A percentile compares a stretch with the other conserved stretches of the same genome.
Evolutionary conservation across 2,888 invertebrate species (phyloP).

Genomic region (Podabrus alpinus): DNA sequence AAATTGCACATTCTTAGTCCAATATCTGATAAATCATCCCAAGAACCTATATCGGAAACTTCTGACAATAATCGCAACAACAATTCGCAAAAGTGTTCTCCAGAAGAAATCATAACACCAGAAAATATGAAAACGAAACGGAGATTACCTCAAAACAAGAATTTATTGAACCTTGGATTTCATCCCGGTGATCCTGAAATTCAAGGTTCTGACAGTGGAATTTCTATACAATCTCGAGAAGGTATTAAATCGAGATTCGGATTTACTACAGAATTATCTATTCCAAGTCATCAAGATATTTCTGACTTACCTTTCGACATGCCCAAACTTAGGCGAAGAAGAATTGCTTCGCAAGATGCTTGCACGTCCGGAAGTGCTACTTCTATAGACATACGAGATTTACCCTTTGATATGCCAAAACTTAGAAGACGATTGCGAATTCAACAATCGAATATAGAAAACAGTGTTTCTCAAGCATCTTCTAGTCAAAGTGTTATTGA

Average conservation of each 20-base stretch:
- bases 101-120: slow-evolving; percentile 63
- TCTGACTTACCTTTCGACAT: slow-evolving; percentile 86
- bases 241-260: slow-evolving; percentile 69
- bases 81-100: slow-evolving; percentile 77
- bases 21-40: slow-evolving; percentile 88
- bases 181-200: slow-evolving; percentile 74
- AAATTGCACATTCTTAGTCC: slow-evolving; percentile 87
- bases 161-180: slow-evolving; percentile 70
- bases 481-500: slow-evolving; percentile 82
- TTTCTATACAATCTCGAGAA: slow-evolving; percentile 82
- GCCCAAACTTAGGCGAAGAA: slow-evolving; percentile 79
- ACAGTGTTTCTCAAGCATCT: slow-evolving; percentile 77
- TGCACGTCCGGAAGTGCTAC: slow-evolving; percentile 75
- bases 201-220: slow-evolving; percentile 86
- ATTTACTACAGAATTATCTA: slow-evolving; percentile 47
- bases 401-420: slow-evolving; percentile 93
- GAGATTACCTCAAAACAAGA: slow-evolving; percentile 76
- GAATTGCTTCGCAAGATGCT: slow-evolving; percentile 67
- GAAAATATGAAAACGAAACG: slow-evolving; percentile 65
- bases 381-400: slow-evolving; percentile 76
- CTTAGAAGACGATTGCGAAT: slow-evolving; percentile 75
- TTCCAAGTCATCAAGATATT: slow-evolving; percentile 68
- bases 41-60: slow-evolving; percentile 82
- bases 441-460: slow-evolving; percentile 67
- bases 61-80: slow-evolving; percentile 81